Conservation (phyloP, 2,113 vertebrate genomes). For the Agapornis roseicollis region DNA sequence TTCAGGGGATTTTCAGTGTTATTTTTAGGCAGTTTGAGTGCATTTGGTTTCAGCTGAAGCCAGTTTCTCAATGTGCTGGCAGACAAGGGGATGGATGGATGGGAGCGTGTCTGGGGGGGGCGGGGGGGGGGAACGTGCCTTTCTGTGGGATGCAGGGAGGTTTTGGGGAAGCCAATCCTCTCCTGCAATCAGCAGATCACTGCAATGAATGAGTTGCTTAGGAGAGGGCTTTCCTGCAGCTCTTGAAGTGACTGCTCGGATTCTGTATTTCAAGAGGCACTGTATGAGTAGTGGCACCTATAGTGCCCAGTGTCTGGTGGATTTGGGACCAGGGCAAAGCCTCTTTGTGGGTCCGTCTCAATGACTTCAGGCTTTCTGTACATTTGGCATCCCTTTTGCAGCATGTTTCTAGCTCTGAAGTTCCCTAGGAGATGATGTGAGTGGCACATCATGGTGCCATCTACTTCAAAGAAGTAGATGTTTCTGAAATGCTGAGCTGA, state of each 20-base stretch:
- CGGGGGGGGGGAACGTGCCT: rapidly evolving
- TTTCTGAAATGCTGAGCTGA: neutral
- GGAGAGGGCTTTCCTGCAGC: neutral
- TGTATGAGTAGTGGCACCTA: neutral
- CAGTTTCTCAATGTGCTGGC: neutral
- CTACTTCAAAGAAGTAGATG: neutral
- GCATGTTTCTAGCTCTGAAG: neutral
- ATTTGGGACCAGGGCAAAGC: neutral
- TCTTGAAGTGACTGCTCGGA: neutral
- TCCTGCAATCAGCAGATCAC: neutral
- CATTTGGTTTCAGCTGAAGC: neutral
- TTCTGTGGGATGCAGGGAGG: neutral
- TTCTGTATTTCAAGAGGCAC: neutral
- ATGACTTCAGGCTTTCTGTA: neutral
- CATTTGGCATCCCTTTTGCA: neutral
- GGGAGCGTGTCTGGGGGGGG: rapidly evolving
- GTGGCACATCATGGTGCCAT: neutral
- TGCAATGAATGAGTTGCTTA: neutral
- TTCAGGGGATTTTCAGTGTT: neutral
- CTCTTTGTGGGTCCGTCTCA: neutral
- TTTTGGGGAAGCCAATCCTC: neutral
- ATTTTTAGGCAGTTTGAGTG: neutral
- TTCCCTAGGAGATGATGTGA: neutral
- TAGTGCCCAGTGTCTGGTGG: neutral
- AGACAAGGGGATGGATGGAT: neutral